A percentile compares a stretch with the other conserved stretches of the same genome.
These are phyloP conservation scores for Sceloporus undulatus DNA, from an alignment of 2,113 vertebrate genomes.

Conservation along the genomic window DNA sequence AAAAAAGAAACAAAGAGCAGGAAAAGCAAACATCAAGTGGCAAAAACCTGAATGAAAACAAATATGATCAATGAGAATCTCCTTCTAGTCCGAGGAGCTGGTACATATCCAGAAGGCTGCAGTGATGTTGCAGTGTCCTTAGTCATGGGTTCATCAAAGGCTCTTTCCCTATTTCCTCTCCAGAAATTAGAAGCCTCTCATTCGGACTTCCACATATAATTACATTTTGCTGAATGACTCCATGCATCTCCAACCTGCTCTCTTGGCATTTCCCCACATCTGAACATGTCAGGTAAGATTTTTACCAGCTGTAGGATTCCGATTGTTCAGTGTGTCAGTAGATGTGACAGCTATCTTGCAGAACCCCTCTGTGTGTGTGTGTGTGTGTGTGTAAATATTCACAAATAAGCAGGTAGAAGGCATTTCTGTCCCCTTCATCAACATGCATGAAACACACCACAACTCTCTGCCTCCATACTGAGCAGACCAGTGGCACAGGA, in stretches of 20 bases:
- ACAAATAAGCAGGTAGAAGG: not conserved
- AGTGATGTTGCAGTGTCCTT: not conserved
- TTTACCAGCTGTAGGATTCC: conserved; percentile 15
- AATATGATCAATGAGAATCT: not conserved
- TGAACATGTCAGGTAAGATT: conserved; percentile 17
- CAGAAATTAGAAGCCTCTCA: not conserved
- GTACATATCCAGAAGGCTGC: not conserved
- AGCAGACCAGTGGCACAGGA: conserved; percentile 11
- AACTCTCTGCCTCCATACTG: not conserved
- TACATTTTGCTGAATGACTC: not conserved
- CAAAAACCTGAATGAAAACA: conserved; percentile 15
- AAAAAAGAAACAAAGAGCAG: conserved; percentile 2
- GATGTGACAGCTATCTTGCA: conserved; percentile 12
- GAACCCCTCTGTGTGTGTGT: not conserved
- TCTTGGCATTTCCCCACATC: not conserved
- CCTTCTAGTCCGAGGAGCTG: not conserved
- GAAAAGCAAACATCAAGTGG: not conserved
- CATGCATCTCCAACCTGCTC: not conserved
- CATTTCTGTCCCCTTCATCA: conserved; percentile 24
- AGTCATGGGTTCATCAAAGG: not conserved
- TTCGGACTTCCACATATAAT: not conserved
- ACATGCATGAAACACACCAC: not conserved
- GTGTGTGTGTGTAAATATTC: no score
- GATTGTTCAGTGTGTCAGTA: not conserved
- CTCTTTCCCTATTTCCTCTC: not conserved